Percentiles rank a stretch among this genome's conserved stretches.
These are phyloP conservation scores for Leptinotarsa texana DNA, from an alignment of 1,140 invertebrate species.

Conservation along the genomic window DNA sequence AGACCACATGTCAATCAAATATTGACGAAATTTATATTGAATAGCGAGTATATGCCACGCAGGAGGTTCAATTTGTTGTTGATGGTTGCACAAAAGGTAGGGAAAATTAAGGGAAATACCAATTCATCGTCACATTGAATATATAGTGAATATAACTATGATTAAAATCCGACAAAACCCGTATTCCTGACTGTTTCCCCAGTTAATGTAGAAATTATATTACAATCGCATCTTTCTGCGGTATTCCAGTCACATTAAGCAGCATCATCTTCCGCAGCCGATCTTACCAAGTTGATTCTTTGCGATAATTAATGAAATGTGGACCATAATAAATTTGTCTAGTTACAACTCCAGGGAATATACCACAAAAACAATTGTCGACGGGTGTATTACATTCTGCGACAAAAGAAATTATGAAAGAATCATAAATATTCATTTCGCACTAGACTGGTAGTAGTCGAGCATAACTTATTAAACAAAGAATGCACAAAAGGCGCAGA, in stretches of 20 bases:
- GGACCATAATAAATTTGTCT: constrained; percentile 2
- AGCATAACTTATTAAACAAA: not conserved
- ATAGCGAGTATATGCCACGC: too few relatives aligned
- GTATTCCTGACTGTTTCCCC: too few relatives aligned
- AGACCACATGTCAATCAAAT: too few relatives aligned
- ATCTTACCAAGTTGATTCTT: not conserved
- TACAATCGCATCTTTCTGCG: not conserved
- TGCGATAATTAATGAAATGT: not conserved
- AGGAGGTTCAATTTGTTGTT: too few relatives aligned
- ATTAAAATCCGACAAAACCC: too few relatives aligned
- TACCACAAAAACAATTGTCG: not conserved
- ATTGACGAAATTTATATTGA: too few relatives aligned
- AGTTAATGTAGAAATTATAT: too few relatives aligned
- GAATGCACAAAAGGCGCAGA: too few relatives aligned
- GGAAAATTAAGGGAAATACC: too few relatives aligned
- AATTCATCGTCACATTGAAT: too few relatives aligned
- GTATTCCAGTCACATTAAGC: not conserved
- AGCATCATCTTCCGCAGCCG: not conserved
- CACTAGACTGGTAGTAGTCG: not conserved
- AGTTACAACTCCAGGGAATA: not conserved
- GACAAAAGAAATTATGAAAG: constrained; percentile 3
- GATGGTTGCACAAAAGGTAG: too few relatives aligned
- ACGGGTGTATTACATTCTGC: not conserved
- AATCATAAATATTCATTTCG: constrained; percentile 6
- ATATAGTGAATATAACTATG: too few relatives aligned